Conservation (phyloP, 2,113 vertebrate species). For the Megaleporinus macrocephalus region DNA sequence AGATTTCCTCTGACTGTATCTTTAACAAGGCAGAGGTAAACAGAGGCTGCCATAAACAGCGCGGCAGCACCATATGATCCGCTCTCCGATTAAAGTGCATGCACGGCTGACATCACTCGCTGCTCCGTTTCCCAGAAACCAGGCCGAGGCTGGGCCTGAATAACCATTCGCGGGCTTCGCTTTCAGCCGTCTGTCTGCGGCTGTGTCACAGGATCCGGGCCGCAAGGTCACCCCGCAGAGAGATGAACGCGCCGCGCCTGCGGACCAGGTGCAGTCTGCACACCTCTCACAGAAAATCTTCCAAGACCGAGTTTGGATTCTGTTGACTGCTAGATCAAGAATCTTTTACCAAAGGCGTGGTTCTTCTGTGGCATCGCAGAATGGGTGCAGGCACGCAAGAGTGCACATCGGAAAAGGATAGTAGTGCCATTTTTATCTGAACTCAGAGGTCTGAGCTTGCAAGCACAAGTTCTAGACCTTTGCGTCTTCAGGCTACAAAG, state of each 20-base stretch:
- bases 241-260: constrained; percentile 19
- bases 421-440: too few relatives aligned
- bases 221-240: constrained; percentile 50
- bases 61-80: constrained; percentile 29
- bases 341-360: too few relatives aligned
- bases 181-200: constrained; percentile 53
- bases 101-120: constrained; percentile 42
- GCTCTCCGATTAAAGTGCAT: constrained; percentile 47
- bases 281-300: not conserved
- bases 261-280: constrained; percentile 37
- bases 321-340: too few relatives aligned
- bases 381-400: too few relatives aligned
- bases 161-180: constrained; percentile 50
- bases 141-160: constrained; percentile 42
- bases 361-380: too few relatives aligned
- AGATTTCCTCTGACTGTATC: constrained; percentile 4
- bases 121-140: constrained; percentile 50
- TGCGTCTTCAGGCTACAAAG: too few relatives aligned
- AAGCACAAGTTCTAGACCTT: too few relatives aligned
- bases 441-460: too few relatives aligned
- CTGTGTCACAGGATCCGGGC: constrained; percentile 51
- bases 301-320: not conserved
- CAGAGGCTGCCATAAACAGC: constrained; percentile 36
- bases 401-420: too few relatives aligned
- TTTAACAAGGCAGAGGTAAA: constrained; percentile 41